Evolutionary conservation across 2,797 vertebrate species (phyloP).

Genomic region (Craterocephalus amniculus): DNA sequence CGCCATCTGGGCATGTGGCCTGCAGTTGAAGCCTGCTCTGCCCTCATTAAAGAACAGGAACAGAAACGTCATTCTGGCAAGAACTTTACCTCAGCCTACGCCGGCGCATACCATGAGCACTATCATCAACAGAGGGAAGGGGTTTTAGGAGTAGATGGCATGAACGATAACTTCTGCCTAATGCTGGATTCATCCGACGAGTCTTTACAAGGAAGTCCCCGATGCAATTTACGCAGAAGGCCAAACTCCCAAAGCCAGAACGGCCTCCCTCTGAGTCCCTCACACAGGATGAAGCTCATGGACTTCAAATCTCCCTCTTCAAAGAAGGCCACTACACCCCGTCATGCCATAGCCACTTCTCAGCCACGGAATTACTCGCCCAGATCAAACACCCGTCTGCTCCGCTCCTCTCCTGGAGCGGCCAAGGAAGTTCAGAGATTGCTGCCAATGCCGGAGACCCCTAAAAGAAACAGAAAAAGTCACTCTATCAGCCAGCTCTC

Average conservation of each 20-base stretch:
- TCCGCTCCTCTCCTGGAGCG: conserved; percentile 81
- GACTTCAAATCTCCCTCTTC: conserved; percentile 86
- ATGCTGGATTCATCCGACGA: conserved; percentile 58
- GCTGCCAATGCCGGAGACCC: conserved; percentile 72
- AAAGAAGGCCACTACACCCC: conserved; percentile 68
- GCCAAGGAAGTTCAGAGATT: conserved; percentile 77
- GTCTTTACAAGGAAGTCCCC: conserved; percentile 58
- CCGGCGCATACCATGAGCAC: conserved; percentile 27
- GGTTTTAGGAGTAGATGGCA: conserved; percentile 34
- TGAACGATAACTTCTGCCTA: conserved; percentile 48
- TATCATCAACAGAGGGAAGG: conserved; percentile 59
- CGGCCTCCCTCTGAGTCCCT: conserved; percentile 77
- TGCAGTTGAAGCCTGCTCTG: conserved; percentile 84
- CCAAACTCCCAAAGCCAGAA: conserved; percentile 55
- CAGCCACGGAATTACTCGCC: conserved; percentile 65
- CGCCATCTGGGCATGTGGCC: conserved; percentile 88
- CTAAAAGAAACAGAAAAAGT: conserved; percentile 53
- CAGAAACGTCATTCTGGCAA: conserved; percentile 32
- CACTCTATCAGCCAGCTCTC: conserved; percentile 43
- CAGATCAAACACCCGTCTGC: conserved; percentile 72
- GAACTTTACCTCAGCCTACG: conserved; percentile 36
- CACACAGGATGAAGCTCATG: conserved; percentile 86
- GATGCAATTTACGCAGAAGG: conserved; percentile 58
- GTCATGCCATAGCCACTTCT: conserved; percentile 38
- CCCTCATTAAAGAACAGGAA: conserved; percentile 81